Percentiles rank a stretch among this genome's conserved stretches.
These are phyloP conservation scores for Turritopsis dohrnii DNA, from an alignment of 30 jellyfish, hydroid and myxozoan genomes.

Conservation along the genomic window DNA sequence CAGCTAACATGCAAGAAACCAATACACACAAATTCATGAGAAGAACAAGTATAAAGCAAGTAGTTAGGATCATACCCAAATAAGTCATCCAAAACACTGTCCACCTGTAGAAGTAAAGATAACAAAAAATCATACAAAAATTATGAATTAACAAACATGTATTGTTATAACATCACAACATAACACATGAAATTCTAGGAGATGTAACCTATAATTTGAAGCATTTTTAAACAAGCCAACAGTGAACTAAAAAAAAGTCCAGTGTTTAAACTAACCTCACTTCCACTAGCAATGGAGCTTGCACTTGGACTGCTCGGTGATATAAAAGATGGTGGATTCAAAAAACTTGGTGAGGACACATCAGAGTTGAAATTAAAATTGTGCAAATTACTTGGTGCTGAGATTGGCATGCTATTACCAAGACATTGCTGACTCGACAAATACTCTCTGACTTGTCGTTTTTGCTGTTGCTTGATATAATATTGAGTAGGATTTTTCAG, in stretches of 20 bases:
- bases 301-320: slow-evolving; percentile 73
- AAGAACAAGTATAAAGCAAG: not conserved
- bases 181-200: too few species aligned
- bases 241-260: too few species aligned
- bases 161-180: too few species aligned
- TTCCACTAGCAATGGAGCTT: slow-evolving; percentile 65
- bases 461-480: slow-evolving; percentile 72
- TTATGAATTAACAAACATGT: not conserved
- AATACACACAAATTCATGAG: not conserved
- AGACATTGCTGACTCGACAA: slow-evolving; percentile 23
- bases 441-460: slow-evolving; percentile 66
- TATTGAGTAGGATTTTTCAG: slow-evolving; percentile 83
- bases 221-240: too few species aligned
- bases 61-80: slow-evolving; percentile 48
- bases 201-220: too few species aligned
- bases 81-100: slow-evolving; percentile 58
- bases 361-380: slow-evolving; percentile 18
- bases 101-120: slow-evolving; percentile 42
- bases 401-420: slow-evolving; percentile 18
- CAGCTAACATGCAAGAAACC: not conserved
- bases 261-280: slow-evolving; percentile 85
- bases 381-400: slow-evolving; percentile 37
- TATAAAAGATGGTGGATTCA: slow-evolving; percentile 9
- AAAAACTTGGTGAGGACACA: slow-evolving; percentile 15
- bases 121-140: not conserved